These are phyloP conservation scores for Dolichoris vasculosae DNA, from an alignment of 1,140 invertebrate species.

Conservation along the genomic window DNA sequence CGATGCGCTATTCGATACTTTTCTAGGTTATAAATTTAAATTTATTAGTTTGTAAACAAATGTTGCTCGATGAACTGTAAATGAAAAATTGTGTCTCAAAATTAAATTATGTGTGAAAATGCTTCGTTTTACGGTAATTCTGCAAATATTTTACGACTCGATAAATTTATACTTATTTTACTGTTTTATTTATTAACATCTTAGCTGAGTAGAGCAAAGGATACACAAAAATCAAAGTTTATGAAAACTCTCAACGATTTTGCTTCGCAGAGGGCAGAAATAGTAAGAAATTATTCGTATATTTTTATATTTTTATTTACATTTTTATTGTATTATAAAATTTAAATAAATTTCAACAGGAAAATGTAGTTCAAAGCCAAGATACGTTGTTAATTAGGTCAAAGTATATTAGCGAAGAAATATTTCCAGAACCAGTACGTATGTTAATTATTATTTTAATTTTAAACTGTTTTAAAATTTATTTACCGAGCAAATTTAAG, in stretches of 20 bases:
- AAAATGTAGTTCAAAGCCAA: slow-evolving; percentile 47
- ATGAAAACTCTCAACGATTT: slow-evolving; percentile 56
- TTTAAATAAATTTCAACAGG: slow-evolving; percentile 44
- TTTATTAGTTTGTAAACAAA: neutral
- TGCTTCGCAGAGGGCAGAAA: slow-evolving; percentile 52
- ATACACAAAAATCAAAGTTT: slow-evolving; percentile 28
- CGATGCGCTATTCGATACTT: neutral
- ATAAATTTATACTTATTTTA: neutral
- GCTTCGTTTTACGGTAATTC: neutral
- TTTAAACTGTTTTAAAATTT: neutral
- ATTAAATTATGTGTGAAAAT: neutral
- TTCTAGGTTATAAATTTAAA: slow-evolving; percentile 26
- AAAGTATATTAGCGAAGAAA: slow-evolving; percentile 2
- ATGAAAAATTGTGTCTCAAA: neutral
- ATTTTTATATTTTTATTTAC: slow-evolving; percentile 34
- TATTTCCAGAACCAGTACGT: slow-evolving; percentile 35
- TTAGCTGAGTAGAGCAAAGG: neutral
- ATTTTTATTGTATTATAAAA: slow-evolving; percentile 8
- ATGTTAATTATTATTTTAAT: neutral
- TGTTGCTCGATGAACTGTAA: neutral
- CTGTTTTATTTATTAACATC: neutral
- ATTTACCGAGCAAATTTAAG: neutral
- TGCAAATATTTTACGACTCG: too few species aligned
- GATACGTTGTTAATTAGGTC: slow-evolving; percentile 18
- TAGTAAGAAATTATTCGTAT: slow-evolving; percentile 50